These are phyloP conservation scores for Odontothrips loti DNA, from an alignment of 2,888 invertebrate species.

Conservation along the genomic window DNA sequence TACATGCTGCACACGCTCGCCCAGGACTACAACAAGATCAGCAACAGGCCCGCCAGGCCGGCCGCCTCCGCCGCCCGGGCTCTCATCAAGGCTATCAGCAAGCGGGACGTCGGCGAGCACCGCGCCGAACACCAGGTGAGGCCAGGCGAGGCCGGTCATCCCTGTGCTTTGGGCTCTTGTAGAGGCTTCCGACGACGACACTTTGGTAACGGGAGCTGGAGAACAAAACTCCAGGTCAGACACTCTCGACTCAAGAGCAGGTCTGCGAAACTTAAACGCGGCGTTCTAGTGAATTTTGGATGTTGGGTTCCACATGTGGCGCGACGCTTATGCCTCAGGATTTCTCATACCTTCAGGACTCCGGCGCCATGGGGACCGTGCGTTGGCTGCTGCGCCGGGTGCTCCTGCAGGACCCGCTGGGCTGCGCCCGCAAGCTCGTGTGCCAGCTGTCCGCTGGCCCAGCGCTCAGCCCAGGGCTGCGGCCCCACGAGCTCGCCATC, in stretches of 20 bases:
- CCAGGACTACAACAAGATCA: slow-evolving; percentile 48
- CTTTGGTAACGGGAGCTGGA: no score
- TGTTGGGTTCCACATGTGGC: no score
- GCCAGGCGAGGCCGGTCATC: not conserved
- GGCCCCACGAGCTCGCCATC: slow-evolving; percentile 43
- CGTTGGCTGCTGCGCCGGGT: slow-evolving; percentile 30
- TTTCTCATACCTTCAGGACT: not conserved
- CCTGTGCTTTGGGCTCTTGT: not conserved
- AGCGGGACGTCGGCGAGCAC: not conserved
- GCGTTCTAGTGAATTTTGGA: no score
- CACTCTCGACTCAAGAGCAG: no score
- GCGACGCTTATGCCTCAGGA: no score
- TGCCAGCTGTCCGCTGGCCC: slow-evolving; percentile 47
- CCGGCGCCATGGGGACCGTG: not conserved
- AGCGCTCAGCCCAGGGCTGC: slow-evolving; percentile 40
- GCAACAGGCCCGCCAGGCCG: slow-evolving; percentile 33
- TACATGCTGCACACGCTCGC: slow-evolving; percentile 51
- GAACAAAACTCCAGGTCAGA: no score
- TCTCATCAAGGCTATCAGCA: slow-evolving; percentile 32
- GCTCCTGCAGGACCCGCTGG: slow-evolving; percentile 47
- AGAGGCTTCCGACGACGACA: no score
- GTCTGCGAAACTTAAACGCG: no score
- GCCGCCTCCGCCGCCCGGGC: slow-evolving; percentile 39
- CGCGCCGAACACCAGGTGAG: not conserved
- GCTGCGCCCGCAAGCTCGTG: slow-evolving; percentile 49